Conservation (phyloP, 2,113 vertebrate genomes). For the Smithornis capensis region DNA sequence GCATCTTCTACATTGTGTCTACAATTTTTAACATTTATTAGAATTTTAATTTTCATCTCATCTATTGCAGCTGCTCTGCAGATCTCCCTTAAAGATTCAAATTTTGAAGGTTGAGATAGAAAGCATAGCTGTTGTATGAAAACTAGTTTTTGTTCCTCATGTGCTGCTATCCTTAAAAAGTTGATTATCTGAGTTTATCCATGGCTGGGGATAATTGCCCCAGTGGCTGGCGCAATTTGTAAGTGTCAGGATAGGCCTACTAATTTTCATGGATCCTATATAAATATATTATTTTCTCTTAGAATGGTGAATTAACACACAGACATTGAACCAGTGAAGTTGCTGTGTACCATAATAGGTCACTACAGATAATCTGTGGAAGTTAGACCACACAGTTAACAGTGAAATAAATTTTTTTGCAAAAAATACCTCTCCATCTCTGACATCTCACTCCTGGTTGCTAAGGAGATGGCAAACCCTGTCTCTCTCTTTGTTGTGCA, state of each 20-base stretch:
- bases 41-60: background rate
- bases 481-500: background rate
- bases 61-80: background rate
- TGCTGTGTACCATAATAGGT: background rate
- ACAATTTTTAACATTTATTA: background rate
- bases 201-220: too few relatives aligned
- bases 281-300: background rate
- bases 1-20: background rate
- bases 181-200: background rate
- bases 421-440: background rate
- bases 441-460: background rate
- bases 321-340: background rate
- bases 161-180: background rate
- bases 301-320: background rate
- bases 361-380: background rate
- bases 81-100: background rate
- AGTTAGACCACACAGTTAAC: background rate
- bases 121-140: background rate
- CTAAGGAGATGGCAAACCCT: background rate
- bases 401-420: background rate
- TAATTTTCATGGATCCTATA: background rate
- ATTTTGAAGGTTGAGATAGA: background rate
- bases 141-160: background rate
- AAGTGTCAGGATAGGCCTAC: fast-evolving
- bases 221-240: background rate